A percentile compares a stretch with the other conserved stretches of the same genome.
phyloP scores from a whole-genome alignment of 2,113 vertebrate genomes.

The Gnathonemus echidnorhynchus region DNA sequence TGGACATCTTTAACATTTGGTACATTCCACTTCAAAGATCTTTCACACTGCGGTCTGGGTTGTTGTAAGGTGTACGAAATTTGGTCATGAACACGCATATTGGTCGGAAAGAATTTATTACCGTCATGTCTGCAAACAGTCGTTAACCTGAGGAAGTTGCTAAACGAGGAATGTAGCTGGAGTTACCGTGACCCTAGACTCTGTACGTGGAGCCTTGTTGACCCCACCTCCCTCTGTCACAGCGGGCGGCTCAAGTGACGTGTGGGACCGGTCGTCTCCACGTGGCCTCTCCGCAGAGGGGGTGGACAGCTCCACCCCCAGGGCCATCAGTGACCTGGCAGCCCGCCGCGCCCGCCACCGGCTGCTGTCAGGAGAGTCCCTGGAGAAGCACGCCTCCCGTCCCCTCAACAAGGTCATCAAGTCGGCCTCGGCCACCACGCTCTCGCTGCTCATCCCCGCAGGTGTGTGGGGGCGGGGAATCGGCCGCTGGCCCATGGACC shows the following conservation, averaged over 20 bases:
- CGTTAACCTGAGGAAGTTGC: neutral
- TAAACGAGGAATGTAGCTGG: neutral
- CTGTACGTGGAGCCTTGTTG: neutral
- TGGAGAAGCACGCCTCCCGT: constrained; percentile 76
- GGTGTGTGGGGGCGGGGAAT: constrained; percentile 54
- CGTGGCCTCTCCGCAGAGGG: constrained; percentile 49
- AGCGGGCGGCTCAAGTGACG: constrained; percentile 69
- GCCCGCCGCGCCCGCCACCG: constrained; percentile 86
- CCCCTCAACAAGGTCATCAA: constrained; percentile 97
- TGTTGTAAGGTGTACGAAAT: neutral
- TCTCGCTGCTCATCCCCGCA: constrained; percentile 92
- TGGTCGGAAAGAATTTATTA: neutral
- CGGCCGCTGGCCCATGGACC: neutral
- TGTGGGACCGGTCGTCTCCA: constrained; percentile 55
- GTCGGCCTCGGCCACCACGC: constrained; percentile 87
- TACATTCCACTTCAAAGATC: neutral
- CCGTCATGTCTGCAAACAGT: neutral
- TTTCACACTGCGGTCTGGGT: neutral
- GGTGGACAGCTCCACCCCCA: constrained; percentile 71
- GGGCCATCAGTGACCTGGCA: constrained; percentile 91
- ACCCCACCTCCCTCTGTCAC: constrained; percentile 42
- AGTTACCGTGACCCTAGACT: neutral
- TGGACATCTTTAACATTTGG: neutral
- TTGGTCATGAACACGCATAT: neutral
- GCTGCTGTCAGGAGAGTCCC: constrained; percentile 81